Evolutionary conservation across 2,113 vertebrate genomes (phyloP), one percentile per base, ranked within the genome.

Genomic region (Telmatochromis brichardi): DNA sequence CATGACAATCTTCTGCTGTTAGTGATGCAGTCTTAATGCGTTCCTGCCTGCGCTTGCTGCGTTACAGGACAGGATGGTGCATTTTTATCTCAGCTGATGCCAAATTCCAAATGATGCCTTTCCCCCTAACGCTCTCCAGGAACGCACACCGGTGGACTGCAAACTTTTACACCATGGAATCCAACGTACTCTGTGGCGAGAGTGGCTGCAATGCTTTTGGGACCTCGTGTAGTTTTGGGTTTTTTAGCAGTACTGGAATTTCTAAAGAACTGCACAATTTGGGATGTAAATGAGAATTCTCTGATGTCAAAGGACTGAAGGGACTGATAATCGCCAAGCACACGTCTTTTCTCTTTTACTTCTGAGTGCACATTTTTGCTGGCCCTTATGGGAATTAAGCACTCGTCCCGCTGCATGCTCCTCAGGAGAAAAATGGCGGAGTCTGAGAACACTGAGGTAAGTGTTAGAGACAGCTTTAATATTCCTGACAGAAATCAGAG

Each of bases 371-470:
- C 60, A 7, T 82, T 83, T 83, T 78, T 54, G 35, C 92, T 71
- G 95, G 97, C 97, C 96, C 98, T 96, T 97, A 99, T 99, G 98
- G 98, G 98, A 97, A 98, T 98, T 92, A 99, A 98, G 96, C 98
- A 99, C 97, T 99, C 98, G 94, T 98, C 98, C 95, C 98, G 98
- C 96, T 99, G 98, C 94, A 97, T 99, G 97, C 97, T 99, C 96
- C 98, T 99, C 42, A 95, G 98, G 98, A 98, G 98, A 96, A 98
- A 98, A 93, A 99, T 99, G 98, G 98, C 98, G 97, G 98, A 99
- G 95, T 97, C 97, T 68, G 98, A 99, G 89, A 97, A 90, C 96
- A 91, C 96, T 9, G 98, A 99, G 98, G 98, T 99, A 96, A 97
- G 98, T 96, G 87, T 88, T 57, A 81, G 37, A 89, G 51, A 83